Conservation (phyloP, 2,888 invertebrate genomes). For the Sinodicranocentrus sp. region DNA sequence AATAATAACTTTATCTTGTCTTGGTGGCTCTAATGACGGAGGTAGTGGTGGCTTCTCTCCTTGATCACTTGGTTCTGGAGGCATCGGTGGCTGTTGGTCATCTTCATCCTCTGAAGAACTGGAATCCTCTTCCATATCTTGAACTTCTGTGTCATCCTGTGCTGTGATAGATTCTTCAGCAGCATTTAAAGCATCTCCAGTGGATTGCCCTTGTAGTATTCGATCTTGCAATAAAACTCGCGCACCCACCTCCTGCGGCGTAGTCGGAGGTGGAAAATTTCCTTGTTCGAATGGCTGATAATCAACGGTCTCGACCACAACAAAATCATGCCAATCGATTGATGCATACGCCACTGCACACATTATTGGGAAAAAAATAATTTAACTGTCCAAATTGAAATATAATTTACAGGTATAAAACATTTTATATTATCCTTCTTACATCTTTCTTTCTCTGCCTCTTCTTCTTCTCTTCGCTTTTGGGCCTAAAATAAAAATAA, state of each 20-base stretch:
- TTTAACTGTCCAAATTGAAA: background rate
- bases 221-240: conserved; percentile 90
- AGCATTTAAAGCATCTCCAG: conserved; percentile 60
- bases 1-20: conserved; percentile 91
- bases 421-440: too few relatives aligned
- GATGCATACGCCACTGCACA: conserved; percentile 92
- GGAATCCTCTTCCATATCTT: conserved; percentile 93
- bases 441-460: conserved; percentile 94
- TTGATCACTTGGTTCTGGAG: conserved; percentile 77
- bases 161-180: conserved; percentile 77
- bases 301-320: conserved; percentile 99
- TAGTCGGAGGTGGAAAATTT: conserved; percentile 98
- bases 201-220: conserved; percentile 72
- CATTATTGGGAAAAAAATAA: background rate
- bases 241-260: conserved; percentile 97
- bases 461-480: conserved; percentile 95
- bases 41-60: conserved; percentile 77
- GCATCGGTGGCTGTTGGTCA: conserved; percentile 77
- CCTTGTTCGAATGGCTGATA: conserved; percentile 98
- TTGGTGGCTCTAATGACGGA: conserved; percentile 79
- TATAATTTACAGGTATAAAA: conserved; percentile 19
- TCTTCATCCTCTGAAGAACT: conserved; percentile 84
- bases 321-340: conserved; percentile 99
- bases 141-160: conserved; percentile 83
- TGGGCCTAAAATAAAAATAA: too few relatives aligned